These are phyloP conservation scores for Pristionchus exspectatus DNA, from an alignment of 2,888 invertebrate species.

Conservation along the genomic window DNA sequence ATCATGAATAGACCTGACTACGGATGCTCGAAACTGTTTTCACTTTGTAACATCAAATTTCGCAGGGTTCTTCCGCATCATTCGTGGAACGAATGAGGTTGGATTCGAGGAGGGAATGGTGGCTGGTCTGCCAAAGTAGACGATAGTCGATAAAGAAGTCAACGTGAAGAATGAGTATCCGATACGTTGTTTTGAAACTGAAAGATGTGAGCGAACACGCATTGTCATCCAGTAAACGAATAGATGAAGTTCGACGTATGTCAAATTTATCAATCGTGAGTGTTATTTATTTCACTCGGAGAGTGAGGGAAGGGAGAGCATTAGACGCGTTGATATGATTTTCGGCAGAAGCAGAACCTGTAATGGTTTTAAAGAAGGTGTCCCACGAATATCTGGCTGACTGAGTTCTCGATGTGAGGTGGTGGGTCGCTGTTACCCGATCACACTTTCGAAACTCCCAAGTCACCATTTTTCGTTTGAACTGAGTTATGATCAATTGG, in stretches of 20 bases:
- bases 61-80: conserved; percentile 46
- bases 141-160: background rate
- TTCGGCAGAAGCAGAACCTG: conserved; percentile 32
- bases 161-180: too few relatives aligned
- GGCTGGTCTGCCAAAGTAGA: conserved; percentile 57
- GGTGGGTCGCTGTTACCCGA: too few relatives aligned
- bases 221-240: background rate
- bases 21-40: background rate
- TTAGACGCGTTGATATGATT: background rate
- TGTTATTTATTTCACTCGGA: background rate
- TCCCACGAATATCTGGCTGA: too few relatives aligned
- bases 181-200: too few relatives aligned
- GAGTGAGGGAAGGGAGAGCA: background rate
- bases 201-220: too few relatives aligned
- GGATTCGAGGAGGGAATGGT: conserved; percentile 60
- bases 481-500: too few relatives aligned
- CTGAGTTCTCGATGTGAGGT: too few relatives aligned
- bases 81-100: conserved; percentile 62
- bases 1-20: too few relatives aligned
- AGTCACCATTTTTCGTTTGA: too few relatives aligned
- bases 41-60: background rate
- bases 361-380: background rate
- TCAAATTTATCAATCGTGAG: background rate
- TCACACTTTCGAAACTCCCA: too few relatives aligned
- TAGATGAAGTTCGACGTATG: background rate